Conservation (phyloP, 2,888 invertebrate species). For the Argynnis bischoffii region DNA sequence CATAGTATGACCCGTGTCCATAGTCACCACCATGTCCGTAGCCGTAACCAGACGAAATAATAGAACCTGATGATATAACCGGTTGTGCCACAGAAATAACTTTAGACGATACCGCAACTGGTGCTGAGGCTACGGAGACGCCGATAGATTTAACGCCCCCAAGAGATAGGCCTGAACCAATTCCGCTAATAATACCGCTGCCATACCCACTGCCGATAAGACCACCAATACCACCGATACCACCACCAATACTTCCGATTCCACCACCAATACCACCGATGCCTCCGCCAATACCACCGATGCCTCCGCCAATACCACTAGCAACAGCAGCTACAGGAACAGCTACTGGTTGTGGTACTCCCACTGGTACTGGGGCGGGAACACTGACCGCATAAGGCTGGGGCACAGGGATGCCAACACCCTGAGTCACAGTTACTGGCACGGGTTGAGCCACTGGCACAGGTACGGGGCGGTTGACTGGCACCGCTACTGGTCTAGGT, state of each 20-base stretch:
- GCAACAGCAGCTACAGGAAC: constrained; percentile 50
- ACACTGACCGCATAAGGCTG: constrained; percentile 75
- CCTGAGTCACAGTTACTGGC: constrained; percentile 76
- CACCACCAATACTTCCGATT: constrained; percentile 13
- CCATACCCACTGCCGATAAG: constrained; percentile 10
- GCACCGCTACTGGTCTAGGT: constrained; percentile 69
- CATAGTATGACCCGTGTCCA: constrained; percentile 15
- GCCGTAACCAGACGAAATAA: constrained; percentile 30
- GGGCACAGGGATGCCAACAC: constrained; percentile 78
- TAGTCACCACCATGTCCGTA: constrained; percentile 18
- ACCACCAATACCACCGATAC: constrained; percentile 11
- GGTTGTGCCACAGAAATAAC: constrained; percentile 23
- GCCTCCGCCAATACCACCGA: constrained; percentile 14
- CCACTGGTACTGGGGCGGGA: constrained; percentile 66
- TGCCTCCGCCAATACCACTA: constrained; percentile 23
- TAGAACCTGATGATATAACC: constrained; percentile 23
- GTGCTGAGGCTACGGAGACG: constrained; percentile 27
- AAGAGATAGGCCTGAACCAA: constrained; percentile 17
- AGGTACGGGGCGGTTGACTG: constrained; percentile 80
- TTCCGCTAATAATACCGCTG: constrained; percentile 10
- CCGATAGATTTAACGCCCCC: constrained; percentile 4
- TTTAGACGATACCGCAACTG: background rate
- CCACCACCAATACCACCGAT: constrained; percentile 19
- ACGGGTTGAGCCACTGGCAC: constrained; percentile 80
- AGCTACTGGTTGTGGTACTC: constrained; percentile 61